phyloP scores from a whole-genome alignment of 2,113 vertebrate genomes.

The Vulpes ferrilata region DNA sequence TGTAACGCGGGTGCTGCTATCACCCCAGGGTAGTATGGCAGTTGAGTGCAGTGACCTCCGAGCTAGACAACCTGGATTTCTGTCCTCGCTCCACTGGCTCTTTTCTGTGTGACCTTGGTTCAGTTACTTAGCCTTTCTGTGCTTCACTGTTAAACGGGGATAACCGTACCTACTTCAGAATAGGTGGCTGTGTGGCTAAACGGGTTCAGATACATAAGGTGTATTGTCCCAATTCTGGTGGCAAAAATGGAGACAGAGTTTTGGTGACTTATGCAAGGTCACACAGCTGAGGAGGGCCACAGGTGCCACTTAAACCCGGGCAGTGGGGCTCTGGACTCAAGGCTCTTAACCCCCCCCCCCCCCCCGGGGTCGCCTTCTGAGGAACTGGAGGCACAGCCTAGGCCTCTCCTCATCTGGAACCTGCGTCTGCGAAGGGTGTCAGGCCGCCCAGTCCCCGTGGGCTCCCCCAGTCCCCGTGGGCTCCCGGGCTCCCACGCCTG shows the following conservation, averaged over 20 bases:
- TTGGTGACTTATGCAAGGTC: constrained; percentile 57
- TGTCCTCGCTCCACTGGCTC: background rate
- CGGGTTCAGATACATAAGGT: background rate
- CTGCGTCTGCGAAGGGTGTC: background rate
- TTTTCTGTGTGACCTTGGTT: constrained; percentile 22
- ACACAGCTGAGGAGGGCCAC: constrained; percentile 30
- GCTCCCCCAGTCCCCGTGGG: too few species aligned
- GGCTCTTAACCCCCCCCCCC: background rate
- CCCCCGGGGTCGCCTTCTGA: too few species aligned
- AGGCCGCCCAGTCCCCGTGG: background rate
- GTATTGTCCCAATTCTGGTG: background rate
- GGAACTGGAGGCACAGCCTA: background rate
- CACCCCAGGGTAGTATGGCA: background rate
- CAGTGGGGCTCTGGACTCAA: background rate
- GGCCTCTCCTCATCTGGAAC: background rate
- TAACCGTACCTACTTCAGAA: background rate
- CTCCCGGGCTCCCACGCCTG: background rate
- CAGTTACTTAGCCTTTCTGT: constrained; percentile 14
- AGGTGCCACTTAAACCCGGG: background rate
- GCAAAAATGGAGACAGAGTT: background rate
- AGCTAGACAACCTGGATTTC: background rate
- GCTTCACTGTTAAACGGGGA: background rate
- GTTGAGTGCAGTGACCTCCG: background rate
- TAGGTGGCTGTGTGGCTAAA: background rate
- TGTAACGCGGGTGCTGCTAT: background rate